phyloP scores from a whole-genome alignment of 2,797 vertebrate genomes.

The Cossypha dichroa region DNA sequence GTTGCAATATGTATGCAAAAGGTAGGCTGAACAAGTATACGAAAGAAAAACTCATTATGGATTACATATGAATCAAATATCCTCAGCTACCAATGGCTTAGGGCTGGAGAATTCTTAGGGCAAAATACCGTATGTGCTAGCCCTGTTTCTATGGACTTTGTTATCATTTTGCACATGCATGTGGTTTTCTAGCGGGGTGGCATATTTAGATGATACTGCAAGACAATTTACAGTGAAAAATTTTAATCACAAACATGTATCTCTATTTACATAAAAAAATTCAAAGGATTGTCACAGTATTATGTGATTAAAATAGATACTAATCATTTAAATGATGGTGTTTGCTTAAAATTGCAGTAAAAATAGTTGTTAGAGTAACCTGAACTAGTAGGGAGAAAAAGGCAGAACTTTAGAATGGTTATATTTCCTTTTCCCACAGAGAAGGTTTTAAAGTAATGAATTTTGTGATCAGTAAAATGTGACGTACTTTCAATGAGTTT shows the following conservation, averaged over 20 bases:
- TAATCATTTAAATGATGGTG: not conserved
- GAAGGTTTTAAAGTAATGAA: not conserved
- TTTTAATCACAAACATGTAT: not conserved
- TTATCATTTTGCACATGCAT: not conserved
- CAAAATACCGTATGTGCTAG: not conserved
- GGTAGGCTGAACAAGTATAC: not conserved
- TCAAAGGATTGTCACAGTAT: not conserved
- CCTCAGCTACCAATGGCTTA: not conserved
- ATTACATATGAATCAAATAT: not conserved
- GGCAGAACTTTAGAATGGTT: not conserved
- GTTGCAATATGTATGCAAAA: not conserved
- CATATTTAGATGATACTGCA: not conserved
- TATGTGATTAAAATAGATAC: not conserved
- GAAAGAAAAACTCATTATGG: not conserved
- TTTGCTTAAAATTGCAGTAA: not conserved
- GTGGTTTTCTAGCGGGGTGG: not conserved
- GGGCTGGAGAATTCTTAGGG: not conserved
- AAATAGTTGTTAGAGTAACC: not conserved
- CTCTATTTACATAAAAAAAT: not conserved
- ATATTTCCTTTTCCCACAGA: not conserved
- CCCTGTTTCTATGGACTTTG: not conserved
- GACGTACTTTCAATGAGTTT: not conserved
- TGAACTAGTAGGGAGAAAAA: not conserved
- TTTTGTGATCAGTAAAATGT: not conserved
- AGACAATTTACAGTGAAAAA: not conserved